phyloP scores from a whole-genome alignment of 2,113 vertebrate species.

The Lophius piscatorius region DNA sequence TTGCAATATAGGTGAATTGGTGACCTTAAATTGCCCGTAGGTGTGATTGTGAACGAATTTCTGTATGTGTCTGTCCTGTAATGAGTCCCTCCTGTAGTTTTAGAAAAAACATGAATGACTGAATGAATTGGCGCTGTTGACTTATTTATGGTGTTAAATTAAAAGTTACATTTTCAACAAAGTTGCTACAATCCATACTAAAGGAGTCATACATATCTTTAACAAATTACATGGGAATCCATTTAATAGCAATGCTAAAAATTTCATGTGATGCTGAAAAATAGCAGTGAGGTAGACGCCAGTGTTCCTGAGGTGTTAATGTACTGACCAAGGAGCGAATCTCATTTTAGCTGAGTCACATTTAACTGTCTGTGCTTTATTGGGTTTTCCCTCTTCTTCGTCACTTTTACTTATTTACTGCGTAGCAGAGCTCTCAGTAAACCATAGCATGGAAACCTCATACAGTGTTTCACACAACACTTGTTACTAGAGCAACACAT shows the following conservation, averaged over 20 bases:
- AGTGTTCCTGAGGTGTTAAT: not conserved
- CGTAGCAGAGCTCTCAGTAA: conserved; percentile 28
- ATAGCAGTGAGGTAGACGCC: too few relatives aligned
- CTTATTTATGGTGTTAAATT: not conserved
- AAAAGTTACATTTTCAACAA: not conserved
- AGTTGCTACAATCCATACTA: not conserved
- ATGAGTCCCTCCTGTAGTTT: too few relatives aligned
- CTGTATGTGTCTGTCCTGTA: too few relatives aligned
- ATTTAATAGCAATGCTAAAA: too few relatives aligned
- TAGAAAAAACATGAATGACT: too few relatives aligned
- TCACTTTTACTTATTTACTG: conserved; percentile 21
- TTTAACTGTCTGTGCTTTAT: conserved; percentile 11
- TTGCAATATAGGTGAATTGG: too few relatives aligned
- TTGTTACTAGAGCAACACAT: too few relatives aligned
- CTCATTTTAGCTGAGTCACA: conserved; percentile 58
- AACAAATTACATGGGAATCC: not conserved
- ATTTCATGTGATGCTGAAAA: too few relatives aligned
- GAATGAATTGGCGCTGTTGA: not conserved
- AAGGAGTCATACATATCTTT: not conserved
- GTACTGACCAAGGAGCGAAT: too few relatives aligned
- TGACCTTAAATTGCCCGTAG: too few relatives aligned
- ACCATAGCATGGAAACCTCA: conserved; percentile 4
- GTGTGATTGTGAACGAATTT: too few relatives aligned
- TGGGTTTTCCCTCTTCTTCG: conserved; percentile 23
- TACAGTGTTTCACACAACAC: too few relatives aligned